These are phyloP conservation scores for Phenganax subtilis DNA, from an alignment of 92 coral and sea anemone genomes.

Conservation along the genomic window DNA sequence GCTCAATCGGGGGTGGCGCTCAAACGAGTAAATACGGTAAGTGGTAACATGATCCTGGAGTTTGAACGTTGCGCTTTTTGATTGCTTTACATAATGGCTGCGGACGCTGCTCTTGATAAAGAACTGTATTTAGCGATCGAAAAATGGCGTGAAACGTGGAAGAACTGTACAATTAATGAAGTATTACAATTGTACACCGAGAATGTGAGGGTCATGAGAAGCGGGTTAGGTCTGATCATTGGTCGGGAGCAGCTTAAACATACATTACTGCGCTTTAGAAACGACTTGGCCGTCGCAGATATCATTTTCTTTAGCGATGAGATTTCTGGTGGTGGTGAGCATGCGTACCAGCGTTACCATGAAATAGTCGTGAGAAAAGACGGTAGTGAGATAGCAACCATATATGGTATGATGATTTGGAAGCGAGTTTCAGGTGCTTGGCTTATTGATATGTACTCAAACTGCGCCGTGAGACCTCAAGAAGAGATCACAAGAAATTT, in stretches of 20 bases:
- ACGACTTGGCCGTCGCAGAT: constrained; percentile 16
- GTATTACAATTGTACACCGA: constrained; percentile 22
- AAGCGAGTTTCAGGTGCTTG: constrained; percentile 34
- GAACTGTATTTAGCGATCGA: constrained; percentile 33
- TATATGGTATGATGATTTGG: constrained; percentile 33
- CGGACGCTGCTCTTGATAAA: constrained; percentile 1
- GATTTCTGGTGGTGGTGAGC: constrained; percentile 13
- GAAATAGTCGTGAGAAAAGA: constrained; percentile 33
- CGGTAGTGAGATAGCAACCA: constrained; percentile 29
- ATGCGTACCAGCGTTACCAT: constrained; percentile 30
- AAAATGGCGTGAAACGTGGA: constrained; percentile 38
- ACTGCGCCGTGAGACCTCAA: constrained; percentile 25
- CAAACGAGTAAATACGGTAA: no score
- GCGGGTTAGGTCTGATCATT: constrained; percentile 21
- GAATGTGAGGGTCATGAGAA: constrained; percentile 36
- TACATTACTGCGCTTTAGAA: constrained; percentile 3
- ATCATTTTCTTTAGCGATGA: constrained; percentile 31
- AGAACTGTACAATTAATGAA: constrained; percentile 12
- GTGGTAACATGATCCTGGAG: no score
- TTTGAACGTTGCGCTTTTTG: no score
- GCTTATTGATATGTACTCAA: constrained; percentile 36
- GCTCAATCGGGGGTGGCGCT: no score
- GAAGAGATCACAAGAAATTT: constrained; percentile 4
- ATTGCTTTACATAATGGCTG: not conserved
- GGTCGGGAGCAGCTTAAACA: constrained; percentile 38